These are phyloP conservation scores for Irena cyanogastra DNA, from an alignment of 2,113 vertebrate genomes.

Conservation along the genomic window DNA sequence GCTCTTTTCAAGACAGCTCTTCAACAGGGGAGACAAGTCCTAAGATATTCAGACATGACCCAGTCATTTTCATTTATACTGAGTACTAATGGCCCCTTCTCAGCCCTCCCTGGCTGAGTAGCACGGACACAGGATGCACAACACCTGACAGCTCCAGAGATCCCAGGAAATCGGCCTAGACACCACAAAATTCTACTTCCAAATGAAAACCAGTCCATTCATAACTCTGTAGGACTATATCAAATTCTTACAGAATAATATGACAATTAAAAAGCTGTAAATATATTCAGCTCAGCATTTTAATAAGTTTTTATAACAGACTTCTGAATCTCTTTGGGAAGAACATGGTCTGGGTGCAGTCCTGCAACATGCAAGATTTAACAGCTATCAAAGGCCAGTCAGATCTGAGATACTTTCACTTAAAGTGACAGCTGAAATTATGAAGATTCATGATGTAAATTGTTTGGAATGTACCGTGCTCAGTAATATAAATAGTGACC, in stretches of 20 bases:
- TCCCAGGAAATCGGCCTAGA: not conserved
- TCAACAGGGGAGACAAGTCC: not conserved
- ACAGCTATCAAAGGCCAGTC: not conserved
- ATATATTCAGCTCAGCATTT: not conserved
- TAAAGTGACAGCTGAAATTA: not conserved
- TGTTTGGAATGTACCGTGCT: not conserved
- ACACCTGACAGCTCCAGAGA: not conserved
- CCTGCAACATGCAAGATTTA: not conserved
- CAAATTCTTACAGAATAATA: not conserved
- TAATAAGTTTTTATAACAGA: not conserved
- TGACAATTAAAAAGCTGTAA: not conserved
- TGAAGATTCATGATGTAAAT: not conserved
- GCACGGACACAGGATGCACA: not conserved
- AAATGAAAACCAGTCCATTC: not conserved
- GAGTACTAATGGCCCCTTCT: not conserved
- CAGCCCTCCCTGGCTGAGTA: not conserved
- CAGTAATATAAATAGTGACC: not conserved
- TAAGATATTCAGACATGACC: not conserved
- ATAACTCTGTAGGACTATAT: not conserved
- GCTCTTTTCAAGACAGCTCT: not conserved
- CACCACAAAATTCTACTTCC: not conserved
- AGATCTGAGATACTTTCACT: not conserved
- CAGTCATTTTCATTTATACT: not conserved
- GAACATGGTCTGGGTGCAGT: not conserved
- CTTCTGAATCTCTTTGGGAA: not conserved